These are phyloP conservation scores for Hirundichthys speculiger DNA, from an alignment of 2,113 vertebrate genomes.

Conservation along the genomic window DNA sequence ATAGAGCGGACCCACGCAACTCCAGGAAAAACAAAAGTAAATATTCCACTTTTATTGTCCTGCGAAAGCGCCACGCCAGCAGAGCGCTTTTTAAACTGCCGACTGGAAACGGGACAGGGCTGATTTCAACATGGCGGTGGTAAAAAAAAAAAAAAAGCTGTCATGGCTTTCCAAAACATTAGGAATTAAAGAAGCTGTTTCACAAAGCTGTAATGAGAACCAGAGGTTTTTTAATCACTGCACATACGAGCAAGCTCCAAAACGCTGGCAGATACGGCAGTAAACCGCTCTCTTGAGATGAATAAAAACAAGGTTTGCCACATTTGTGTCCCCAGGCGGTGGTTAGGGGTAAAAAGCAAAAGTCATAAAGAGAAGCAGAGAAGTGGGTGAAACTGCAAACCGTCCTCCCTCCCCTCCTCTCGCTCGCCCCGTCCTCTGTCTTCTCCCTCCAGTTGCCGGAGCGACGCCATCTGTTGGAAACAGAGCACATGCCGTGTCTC, in stretches of 20 bases:
- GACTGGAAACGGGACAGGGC: constrained; percentile 67
- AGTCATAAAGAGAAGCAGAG: constrained; percentile 56
- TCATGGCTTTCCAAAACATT: constrained; percentile 65
- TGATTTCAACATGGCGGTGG: constrained; percentile 48
- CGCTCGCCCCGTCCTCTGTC: constrained; percentile 34
- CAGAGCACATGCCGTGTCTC: constrained; percentile 57
- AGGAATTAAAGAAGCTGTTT: constrained; percentile 74
- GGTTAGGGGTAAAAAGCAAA: constrained; percentile 62
- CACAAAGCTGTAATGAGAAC: constrained; percentile 68
- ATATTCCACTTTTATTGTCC: constrained; percentile 75
- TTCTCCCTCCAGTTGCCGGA: constrained; percentile 53
- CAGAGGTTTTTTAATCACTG: constrained; percentile 59
- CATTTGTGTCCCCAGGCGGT: constrained; percentile 50
- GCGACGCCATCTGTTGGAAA: constrained; percentile 76
- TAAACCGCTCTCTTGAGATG: constrained; percentile 52
- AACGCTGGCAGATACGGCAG: constrained; percentile 46
- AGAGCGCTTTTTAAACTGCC: constrained; percentile 55
- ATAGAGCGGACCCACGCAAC: constrained; percentile 49
- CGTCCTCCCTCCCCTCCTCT: constrained; percentile 1
- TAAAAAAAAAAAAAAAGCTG: constrained; percentile 26
- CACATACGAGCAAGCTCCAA: constrained; percentile 55
- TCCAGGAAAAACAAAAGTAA: constrained; percentile 73
- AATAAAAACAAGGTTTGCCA: constrained; percentile 66
- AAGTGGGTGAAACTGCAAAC: constrained; percentile 28
- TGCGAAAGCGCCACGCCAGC: constrained; percentile 58